A percentile compares a stretch with the other conserved stretches of the same genome.
Conservation (phyloP, 2,888 invertebrate species). For the Nipponacmea schrenckii region DNA sequence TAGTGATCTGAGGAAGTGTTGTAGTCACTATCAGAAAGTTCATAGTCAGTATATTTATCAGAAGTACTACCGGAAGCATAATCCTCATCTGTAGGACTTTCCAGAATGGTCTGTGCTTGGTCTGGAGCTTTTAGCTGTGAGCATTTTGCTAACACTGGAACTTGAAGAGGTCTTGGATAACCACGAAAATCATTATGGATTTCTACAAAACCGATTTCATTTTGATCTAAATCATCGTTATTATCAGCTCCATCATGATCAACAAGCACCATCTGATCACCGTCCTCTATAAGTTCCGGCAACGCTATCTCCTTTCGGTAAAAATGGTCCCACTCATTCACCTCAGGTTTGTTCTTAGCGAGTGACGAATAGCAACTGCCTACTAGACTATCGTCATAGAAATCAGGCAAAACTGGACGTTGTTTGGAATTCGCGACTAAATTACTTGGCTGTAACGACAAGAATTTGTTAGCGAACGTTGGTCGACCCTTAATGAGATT, state of each 20-base stretch:
- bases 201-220: background rate
- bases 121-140: background rate
- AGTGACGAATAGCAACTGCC: slow-evolving; percentile 11
- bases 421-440: slow-evolving; percentile 4
- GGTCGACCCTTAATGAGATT: slow-evolving; percentile 32
- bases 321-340: slow-evolving; percentile 24
- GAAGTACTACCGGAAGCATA: background rate
- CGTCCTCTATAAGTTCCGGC: slow-evolving; percentile 24
- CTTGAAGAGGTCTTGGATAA: background rate
- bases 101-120: background rate
- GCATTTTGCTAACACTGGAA: background rate
- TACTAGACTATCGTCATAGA: background rate
- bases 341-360: background rate
- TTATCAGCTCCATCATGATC: slow-evolving; percentile 31
- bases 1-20: background rate
- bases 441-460: slow-evolving; percentile 38
- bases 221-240: slow-evolving; percentile 13
- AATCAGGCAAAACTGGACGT: slow-evolving; percentile 17
- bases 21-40: background rate
- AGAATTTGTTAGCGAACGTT: slow-evolving; percentile 40
- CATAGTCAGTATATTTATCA: background rate
- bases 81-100: background rate
- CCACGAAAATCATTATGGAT: background rate
- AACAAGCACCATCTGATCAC: slow-evolving; percentile 25
- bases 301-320: slow-evolving; percentile 27